Conservation (phyloP, 2,113 vertebrate genomes). For the Chloropsis cyanopogon region DNA sequence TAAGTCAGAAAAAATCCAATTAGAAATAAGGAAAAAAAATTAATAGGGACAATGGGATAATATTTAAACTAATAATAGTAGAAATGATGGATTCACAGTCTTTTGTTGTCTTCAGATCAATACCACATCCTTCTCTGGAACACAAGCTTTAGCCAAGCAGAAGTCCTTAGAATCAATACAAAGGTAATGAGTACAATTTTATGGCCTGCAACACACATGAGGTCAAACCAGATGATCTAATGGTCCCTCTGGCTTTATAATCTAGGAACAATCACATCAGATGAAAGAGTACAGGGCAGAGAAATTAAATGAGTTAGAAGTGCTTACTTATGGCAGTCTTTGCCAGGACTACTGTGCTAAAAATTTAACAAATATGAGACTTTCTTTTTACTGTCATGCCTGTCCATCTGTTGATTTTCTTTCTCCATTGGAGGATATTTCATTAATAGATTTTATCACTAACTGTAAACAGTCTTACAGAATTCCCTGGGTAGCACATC, state of each 20-base stretch:
- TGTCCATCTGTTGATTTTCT: neutral
- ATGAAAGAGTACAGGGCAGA: neutral
- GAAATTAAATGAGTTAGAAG: neutral
- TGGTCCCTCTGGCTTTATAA: neutral
- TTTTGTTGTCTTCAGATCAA: slow-evolving; percentile 15
- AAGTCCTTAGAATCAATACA: slow-evolving; percentile 6
- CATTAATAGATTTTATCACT: neutral
- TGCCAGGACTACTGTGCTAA: neutral
- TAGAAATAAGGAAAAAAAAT: neutral
- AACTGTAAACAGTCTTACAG: neutral
- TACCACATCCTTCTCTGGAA: neutral
- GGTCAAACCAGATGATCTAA: slow-evolving; percentile 5
- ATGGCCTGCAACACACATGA: neutral
- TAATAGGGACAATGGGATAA: neutral
- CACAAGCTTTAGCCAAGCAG: neutral
- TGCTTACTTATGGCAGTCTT: neutral
- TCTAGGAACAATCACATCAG: neutral
- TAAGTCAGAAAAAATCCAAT: neutral
- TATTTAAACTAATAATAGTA: neutral
- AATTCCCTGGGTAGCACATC: neutral
- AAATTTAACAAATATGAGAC: neutral
- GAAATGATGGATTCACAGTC: slow-evolving; percentile 9
- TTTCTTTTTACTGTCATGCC: neutral
- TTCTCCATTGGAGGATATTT: neutral
- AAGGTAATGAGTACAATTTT: slow-evolving; percentile 21